These are phyloP conservation scores for Spodoptera littoralis DNA, from an alignment of 2,888 invertebrate genomes.

Conservation along the genomic window DNA sequence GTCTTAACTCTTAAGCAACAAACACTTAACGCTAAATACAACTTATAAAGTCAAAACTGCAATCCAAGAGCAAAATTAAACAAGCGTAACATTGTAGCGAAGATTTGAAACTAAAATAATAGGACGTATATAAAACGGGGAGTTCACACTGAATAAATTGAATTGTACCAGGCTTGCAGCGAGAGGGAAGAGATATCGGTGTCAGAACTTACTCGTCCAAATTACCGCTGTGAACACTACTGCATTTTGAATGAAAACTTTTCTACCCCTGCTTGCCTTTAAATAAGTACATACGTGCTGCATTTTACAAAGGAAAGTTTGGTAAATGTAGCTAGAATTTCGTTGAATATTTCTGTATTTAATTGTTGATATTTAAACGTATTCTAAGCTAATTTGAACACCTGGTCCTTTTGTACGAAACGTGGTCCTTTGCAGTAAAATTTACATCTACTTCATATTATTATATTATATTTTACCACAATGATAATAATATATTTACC, in stretches of 20 bases:
- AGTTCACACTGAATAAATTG: conserved; percentile 54
- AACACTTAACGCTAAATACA: too few species aligned
- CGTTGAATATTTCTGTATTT: background rate
- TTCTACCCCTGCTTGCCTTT: conserved; percentile 6
- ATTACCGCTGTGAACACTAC: conserved; percentile 40
- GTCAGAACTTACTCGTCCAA: conserved; percentile 48
- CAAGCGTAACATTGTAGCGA: conserved; percentile 38
- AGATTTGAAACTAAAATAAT: conserved; percentile 60
- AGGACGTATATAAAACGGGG: conserved; percentile 44
- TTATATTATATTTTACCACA: too few species aligned
- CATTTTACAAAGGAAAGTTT: conserved; percentile 2
- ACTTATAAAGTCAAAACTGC: background rate
- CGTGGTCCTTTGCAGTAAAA: too few species aligned
- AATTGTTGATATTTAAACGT: background rate
- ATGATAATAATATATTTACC: too few species aligned
- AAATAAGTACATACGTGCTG: conserved; percentile 5
- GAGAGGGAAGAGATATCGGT: conserved; percentile 40
- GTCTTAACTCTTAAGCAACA: too few species aligned
- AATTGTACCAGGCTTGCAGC: conserved; percentile 51
- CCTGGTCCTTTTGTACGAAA: too few species aligned
- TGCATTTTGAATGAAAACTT: conserved; percentile 58
- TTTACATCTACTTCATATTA: too few species aligned
- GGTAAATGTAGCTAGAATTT: conserved; percentile 8
- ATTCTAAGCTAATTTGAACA: too few species aligned
- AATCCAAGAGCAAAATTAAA: conserved; percentile 23